A percentile compares a stretch with the other conserved stretches of the same genome.
Conservation (phyloP, 2,113 vertebrate genomes). For the Urocolius indicus region DNA sequence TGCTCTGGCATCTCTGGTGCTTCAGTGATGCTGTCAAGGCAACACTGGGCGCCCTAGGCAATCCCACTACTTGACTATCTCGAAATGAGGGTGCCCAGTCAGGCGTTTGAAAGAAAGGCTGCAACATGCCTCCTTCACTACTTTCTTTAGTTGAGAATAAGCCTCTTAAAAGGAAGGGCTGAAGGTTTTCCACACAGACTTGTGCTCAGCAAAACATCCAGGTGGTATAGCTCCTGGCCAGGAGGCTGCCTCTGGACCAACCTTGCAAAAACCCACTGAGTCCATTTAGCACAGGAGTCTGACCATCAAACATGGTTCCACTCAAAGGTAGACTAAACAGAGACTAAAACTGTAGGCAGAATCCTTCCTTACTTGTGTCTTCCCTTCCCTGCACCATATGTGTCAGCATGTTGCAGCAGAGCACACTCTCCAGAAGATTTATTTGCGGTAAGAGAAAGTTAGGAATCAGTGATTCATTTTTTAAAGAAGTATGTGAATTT, state of each 20-base stretch:
- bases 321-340: neutral
- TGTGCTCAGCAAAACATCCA: neutral
- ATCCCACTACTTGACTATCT: neutral
- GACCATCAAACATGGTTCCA: neutral
- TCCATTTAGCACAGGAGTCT: neutral
- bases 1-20: neutral
- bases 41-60: rapidly evolving
- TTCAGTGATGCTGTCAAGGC: rapidly evolving
- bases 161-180: neutral
- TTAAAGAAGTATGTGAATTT: neutral
- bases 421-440: neutral
- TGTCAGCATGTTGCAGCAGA: rapidly evolving
- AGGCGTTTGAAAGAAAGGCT: neutral
- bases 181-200: neutral
- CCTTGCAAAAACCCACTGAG: rapidly evolving
- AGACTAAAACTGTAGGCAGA: neutral
- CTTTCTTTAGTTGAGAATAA: neutral
- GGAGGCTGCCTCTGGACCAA: neutral
- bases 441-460: neutral
- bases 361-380: neutral
- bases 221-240: neutral
- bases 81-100: neutral
- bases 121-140: neutral
- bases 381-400: no score
- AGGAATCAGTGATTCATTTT: neutral